phyloP scores from a whole-genome alignment of 1,140 invertebrate genomes.

The Oedothorax gibbosus region DNA sequence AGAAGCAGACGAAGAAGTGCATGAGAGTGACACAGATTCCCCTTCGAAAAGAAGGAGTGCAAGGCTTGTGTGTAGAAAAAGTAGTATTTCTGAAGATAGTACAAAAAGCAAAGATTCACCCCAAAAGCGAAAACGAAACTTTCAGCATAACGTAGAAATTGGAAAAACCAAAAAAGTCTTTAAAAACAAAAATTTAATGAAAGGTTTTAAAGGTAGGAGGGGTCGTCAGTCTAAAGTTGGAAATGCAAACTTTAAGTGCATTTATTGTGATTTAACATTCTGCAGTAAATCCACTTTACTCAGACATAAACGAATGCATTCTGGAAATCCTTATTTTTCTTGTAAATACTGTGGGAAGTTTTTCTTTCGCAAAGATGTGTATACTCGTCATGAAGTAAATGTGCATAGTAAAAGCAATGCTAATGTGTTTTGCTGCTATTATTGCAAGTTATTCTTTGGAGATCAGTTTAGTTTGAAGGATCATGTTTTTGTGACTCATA shows the following conservation, averaged over 20 bases:
- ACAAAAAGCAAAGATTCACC: not conserved
- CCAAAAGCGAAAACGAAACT: not conserved
- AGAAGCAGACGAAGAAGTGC: not conserved
- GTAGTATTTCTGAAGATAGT: constrained; percentile 38
- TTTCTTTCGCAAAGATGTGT: constrained; percentile 59
- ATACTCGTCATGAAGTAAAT: constrained; percentile 52
- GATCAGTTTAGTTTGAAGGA: constrained; percentile 24
- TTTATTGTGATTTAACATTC: constrained; percentile 39
- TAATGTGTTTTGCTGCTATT: constrained; percentile 58
- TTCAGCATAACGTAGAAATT: no score
- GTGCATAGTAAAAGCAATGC: constrained; percentile 35
- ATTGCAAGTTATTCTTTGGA: constrained; percentile 48
- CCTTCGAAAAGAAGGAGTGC: constrained; percentile 39
- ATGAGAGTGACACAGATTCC: constrained; percentile 10
- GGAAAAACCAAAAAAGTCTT: not conserved
- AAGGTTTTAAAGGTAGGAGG: constrained; percentile 13
- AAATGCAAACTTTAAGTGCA: constrained; percentile 38
- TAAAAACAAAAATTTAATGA: constrained; percentile 24
- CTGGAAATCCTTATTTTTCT: constrained; percentile 44
- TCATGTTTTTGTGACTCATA: constrained; percentile 48
- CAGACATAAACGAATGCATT: constrained; percentile 57
- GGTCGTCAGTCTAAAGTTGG: constrained; percentile 31
- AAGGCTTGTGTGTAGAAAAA: constrained; percentile 40
- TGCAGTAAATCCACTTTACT: constrained; percentile 52
- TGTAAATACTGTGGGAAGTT: constrained; percentile 57